Base-by-base conservation (phyloP, 1,140 invertebrate species). In the Drosophila pseudoobscura region DNA sequence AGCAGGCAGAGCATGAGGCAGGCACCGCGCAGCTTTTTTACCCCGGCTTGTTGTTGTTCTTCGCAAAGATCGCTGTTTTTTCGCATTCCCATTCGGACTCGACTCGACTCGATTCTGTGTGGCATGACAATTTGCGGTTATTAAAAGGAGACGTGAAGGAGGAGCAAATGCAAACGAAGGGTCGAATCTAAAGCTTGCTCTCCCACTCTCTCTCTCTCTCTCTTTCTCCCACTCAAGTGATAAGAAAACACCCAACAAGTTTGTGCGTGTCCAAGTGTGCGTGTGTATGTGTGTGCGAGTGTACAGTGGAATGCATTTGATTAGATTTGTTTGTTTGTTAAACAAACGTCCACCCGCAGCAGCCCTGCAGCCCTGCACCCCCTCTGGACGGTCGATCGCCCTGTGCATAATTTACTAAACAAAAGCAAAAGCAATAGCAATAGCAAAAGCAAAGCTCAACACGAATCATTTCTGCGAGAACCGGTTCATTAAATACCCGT, bases 241-340 rank as follows among this genome's bases (percentile, higher is more conserved):
- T 44, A 73, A 61, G 49, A 31, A 24, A 72, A 39, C n/a, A 39
- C n/a, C 47, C 35, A 39, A 45, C 69, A 51, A 26, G 53, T 15
- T 39, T 39, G 62, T 46, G 66, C 15, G 35, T 17, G 63, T 29
- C 29, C 29, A 29, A 2, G 53, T 35, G 31, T 35, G 17, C 17
- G 15, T 60, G 56, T 44, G 52, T 39, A n/a, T 45, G 43, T 31
- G 39, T 29, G 39, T 8, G 31, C 45, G 41, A 20, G 22, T 43
- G 39, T 41, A 54, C 20, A 26, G 55, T 62, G 64, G 59, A 74
- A 61, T 83, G 80, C 80, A 83, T 78, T 80, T 76, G 76, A 75
- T 79, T 84, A 75, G 66, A 85, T 71, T 78, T 78, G 69, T 70
- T 84, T 71, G 71, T 26, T 59, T 39, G 35, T 39, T 13, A 39